Evolutionary conservation across 2,113 vertebrate genomes (phyloP).

Genomic region (Oreotrochilus melanogaster): DNA sequence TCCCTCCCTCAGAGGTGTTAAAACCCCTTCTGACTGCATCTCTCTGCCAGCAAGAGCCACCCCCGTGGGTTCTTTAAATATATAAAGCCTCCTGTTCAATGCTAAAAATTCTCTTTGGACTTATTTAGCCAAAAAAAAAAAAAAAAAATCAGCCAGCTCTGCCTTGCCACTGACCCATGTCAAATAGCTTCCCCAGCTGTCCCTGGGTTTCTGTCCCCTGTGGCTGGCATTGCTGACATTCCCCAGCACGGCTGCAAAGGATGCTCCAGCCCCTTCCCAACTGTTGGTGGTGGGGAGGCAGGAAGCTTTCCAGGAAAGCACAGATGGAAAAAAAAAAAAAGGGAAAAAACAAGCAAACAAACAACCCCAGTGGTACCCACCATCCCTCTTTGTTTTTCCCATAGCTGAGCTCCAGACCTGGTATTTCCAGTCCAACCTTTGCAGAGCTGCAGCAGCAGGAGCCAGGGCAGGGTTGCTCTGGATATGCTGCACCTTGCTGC

Average conservation of each 20-base stretch:
- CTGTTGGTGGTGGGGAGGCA: fast-evolving
- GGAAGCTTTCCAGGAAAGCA: background rate
- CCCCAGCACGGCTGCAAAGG: fast-evolving
- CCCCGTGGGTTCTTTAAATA: background rate
- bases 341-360: fast-evolving
- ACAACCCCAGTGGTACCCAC: background rate
- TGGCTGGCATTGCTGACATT: constrained; percentile 49
- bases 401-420: fast-evolving
- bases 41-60: background rate
- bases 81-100: background rate
- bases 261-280: background rate
- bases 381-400: background rate
- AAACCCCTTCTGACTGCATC: background rate
- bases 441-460: fast-evolving
- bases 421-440: background rate
- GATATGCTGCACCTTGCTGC: background rate
- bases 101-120: background rate
- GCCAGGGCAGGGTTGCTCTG: background rate
- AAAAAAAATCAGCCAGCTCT: background rate
- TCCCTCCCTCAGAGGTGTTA: background rate
- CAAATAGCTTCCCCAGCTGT: constrained; percentile 39
- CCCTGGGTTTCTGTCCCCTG: background rate
- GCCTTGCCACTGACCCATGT: background rate
- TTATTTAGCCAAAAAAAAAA: constrained; percentile 4
- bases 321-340: fast-evolving